phyloP scores from a whole-genome alignment of 2,888 invertebrate species.

The Panopea generosa region DNA sequence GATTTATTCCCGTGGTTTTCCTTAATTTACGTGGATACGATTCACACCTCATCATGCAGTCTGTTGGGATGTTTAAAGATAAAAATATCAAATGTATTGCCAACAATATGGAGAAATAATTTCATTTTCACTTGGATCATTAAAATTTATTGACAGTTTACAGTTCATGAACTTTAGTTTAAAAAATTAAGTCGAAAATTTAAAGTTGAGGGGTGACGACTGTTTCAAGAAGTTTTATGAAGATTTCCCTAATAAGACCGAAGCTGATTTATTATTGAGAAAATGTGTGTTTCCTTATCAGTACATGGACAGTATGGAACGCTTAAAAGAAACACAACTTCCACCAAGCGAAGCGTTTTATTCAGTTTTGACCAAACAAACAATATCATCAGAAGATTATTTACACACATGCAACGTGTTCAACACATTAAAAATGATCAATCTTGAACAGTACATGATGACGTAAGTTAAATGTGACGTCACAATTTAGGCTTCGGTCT shows the following conservation, averaged over 20 bases:
- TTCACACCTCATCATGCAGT: constrained; percentile 19
- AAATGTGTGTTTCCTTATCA: constrained; percentile 80
- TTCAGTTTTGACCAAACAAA: too few species aligned
- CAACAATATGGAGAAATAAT: constrained; percentile 24
- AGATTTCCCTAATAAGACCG: neutral
- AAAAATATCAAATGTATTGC: constrained; percentile 14
- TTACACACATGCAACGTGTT: constrained; percentile 14
- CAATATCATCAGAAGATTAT: too few species aligned
- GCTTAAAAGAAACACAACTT: constrained; percentile 67
- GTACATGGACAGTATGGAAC: constrained; percentile 69
- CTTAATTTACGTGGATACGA: constrained; percentile 40
- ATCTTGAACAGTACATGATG: neutral
- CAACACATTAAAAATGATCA: neutral
- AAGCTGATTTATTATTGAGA: constrained; percentile 32
- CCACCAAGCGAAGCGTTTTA: constrained; percentile 45
- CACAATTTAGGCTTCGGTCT: too few species aligned
- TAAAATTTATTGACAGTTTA: constrained; percentile 37
- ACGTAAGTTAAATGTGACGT: too few species aligned
- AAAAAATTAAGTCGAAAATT: constrained; percentile 14
- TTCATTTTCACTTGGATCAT: constrained; percentile 25
- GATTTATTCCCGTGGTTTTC: constrained; percentile 27
- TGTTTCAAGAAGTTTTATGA: constrained; percentile 22
- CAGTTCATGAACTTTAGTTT: constrained; percentile 24
- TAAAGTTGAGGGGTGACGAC: neutral
- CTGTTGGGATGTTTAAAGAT: constrained; percentile 18